phyloP scores from a whole-genome alignment of 2,797 vertebrate genomes.

The Luscinia luscinia region DNA sequence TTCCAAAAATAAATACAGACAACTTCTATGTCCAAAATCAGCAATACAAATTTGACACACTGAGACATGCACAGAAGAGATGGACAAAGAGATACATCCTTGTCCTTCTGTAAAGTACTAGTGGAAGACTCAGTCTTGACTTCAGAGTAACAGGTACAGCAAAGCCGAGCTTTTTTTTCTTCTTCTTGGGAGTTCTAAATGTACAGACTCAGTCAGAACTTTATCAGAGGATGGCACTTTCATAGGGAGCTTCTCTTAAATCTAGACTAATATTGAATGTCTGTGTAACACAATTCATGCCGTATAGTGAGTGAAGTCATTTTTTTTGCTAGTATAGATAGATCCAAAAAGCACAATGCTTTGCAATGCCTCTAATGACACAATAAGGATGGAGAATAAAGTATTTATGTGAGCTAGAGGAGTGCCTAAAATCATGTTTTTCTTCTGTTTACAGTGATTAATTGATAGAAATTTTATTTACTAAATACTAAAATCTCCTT shows the following conservation, averaged over 20 bases:
- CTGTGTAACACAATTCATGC: neutral
- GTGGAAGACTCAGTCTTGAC: neutral
- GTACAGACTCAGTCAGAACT: neutral
- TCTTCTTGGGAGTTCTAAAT: neutral
- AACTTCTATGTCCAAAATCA: neutral
- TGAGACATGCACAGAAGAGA: neutral
- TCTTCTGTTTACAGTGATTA: neutral
- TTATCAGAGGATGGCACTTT: neutral
- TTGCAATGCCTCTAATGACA: neutral
- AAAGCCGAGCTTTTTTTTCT: neutral
- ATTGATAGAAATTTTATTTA: neutral
- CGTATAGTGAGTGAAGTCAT: accelerated
- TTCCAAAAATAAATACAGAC: neutral
- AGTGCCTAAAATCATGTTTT: neutral
- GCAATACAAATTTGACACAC: neutral
- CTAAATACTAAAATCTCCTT: neutral
- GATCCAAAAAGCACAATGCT: neutral
- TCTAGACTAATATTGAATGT: neutral
- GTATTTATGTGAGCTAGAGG: neutral
- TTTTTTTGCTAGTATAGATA: neutral
- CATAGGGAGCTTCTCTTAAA: neutral
- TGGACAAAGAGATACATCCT: neutral
- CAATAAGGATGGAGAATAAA: neutral
- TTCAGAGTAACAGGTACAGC: neutral
- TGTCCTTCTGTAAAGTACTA: neutral